Evolutionary conservation across 1,140 invertebrate species (phyloP).

Genomic region (Lethocerus indicus): DNA sequence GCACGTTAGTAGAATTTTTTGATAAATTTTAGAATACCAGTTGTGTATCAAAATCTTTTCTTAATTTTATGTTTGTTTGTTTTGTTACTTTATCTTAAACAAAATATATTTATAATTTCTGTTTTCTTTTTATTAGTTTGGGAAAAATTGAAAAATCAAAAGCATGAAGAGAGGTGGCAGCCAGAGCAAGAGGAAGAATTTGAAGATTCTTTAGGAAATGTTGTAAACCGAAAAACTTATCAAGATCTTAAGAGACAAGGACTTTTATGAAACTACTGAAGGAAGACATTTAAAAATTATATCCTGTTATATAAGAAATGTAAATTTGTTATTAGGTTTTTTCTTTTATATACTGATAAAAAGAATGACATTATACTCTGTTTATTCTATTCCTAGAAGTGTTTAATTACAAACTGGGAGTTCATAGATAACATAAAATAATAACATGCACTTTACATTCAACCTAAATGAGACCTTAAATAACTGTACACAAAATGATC

Average conservation of each 20-base stretch:
- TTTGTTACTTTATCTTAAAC: neutral
- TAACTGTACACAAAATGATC: no score
- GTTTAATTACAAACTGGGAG: no score
- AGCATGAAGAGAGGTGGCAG: slow-evolving; percentile 90
- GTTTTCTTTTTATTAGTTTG: slow-evolving; percentile 48
- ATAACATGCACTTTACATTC: no score
- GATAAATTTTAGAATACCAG: neutral
- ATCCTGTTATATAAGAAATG: no score
- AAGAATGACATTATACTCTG: no score
- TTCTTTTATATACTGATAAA: no score
- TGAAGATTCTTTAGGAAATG: slow-evolving; percentile 97
- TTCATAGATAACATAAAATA: no score
- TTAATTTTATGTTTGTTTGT: neutral
- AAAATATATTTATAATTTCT: slow-evolving; percentile 6
- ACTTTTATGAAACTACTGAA: slow-evolving; percentile 66
- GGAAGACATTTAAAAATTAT: no score
- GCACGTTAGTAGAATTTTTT: slow-evolving; percentile 42
- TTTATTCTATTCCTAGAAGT: no score
- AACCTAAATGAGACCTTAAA: no score
- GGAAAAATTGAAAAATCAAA: slow-evolving; percentile 92
- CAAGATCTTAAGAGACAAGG: slow-evolving; percentile 98
- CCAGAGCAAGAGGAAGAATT: slow-evolving; percentile 96
- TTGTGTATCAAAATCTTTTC: neutral
- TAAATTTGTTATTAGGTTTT: no score
- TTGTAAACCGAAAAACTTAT: slow-evolving; percentile 95